Base-by-base conservation (phyloP, 2,888 invertebrate genomes). In the Mylabris sibirica region DNA sequence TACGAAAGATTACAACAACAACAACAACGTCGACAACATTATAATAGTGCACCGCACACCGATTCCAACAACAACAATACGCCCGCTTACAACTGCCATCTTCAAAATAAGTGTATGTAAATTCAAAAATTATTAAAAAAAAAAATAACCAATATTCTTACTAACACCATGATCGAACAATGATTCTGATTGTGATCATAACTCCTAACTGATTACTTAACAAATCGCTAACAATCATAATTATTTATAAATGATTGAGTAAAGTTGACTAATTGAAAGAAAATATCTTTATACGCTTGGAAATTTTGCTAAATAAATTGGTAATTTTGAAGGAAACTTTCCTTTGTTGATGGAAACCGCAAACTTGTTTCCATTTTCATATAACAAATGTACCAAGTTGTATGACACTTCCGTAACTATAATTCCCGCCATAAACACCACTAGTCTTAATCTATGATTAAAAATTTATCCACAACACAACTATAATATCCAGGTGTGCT, bases 11-110 rank as follows among this genome's bases (percentile, higher is more conserved):
- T 71, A 66, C 75, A 69, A 64, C 72, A 66, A 35, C 71, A 72
- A 53, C 66, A 64, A 64, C 68, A 68, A 64, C 71, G 69, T 59
- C 75, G 72, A 62, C 68, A 30, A 30, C 30, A 30, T 30, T 30
- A 73, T 60, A 66, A 68, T 75, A 72, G 72, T 64, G 65, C 68
- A 64, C 64, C 76, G 70, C 73, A 72, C 71, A 82, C 80, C 67
- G 83, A 83, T 76, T 78, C 77, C 79, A 83, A 83, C 82, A 83
- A 83, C 82, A 83, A 83, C 79, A 83, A 84, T 76, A 80, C 81
- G 44, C 73, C 82, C 61, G 76, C 75, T 76, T 82, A 80, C 77
- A 79, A 77, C 77, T 80, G 73, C 75, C 75, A 80, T 71, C 78
- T 71, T n/a, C 74, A 73, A 76, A 82, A 82, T 72, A 83, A 84